Base-by-base conservation (phyloP, 2,888 invertebrate species). In the Papilio gigon region DNA sequence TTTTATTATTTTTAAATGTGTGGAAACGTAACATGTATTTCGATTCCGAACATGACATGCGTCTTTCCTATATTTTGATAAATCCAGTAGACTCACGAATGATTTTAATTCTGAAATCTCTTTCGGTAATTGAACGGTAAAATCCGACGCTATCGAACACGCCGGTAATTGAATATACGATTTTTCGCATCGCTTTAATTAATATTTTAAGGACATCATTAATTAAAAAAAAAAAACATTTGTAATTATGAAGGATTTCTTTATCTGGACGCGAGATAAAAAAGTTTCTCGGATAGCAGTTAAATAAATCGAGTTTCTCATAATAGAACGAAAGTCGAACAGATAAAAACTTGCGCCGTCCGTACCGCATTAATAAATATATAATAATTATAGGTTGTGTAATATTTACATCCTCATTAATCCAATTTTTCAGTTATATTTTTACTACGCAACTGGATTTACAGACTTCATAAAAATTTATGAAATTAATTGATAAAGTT, bases 231-330 rank as follows among this genome's bases (percentile, higher is more conserved):
- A 22, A 30, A 30, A 25, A 20, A 42, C 25, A 37, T 60, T 61
- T 68, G 37, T 30, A 60, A 68, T 64, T 68, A 50, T 27, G 60
- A 9, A 40, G 65, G 47, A 42, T 68, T 65, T 68, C 50, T 62
- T 66, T 66, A 70, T 65, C 53, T 58, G 71, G 62, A 69, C 68
- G 64, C 61, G 67, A 72, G 77, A 79, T 79, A 77, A 80, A 78
- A n/a, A 81, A 76, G 74, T 81, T 79, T 72, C 65, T 70, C 71
- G 74, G 76, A 77, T 78, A 79, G 75, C 75, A 77, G 75, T 80
- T 78, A 77, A 78, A 78, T 78, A 74, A 78, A 79, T 77, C 72
- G 77, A 75, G 76, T 77, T 80, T 77, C 73, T 76, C 74, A 65
- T 74, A 71, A 75, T 73, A 74, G 76, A 72, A 76, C 71, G 74